Evolutionary conservation across 2,888 invertebrate genomes (phyloP), one percentile per base, ranked within the genome.

Genomic region (Andrena haemorrhoa): DNA sequence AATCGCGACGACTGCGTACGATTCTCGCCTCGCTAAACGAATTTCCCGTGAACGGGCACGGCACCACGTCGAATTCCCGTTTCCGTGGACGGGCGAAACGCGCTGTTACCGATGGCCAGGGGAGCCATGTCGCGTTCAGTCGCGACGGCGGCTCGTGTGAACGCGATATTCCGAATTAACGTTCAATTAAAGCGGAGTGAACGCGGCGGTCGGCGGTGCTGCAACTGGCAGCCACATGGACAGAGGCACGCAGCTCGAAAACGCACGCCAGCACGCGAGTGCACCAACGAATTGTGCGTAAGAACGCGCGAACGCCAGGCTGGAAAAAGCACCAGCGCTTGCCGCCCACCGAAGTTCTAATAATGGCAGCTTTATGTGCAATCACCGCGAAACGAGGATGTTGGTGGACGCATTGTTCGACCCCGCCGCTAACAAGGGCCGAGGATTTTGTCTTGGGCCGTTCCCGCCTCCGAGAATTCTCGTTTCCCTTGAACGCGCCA

Each of bases 141-240:
- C 53, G 20, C 7, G 5, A 51, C 29, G 4, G 56, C 23, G 68
- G 20, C 63, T 16, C 61, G 61, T 12, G 49, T 26, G 58, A 51
- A 70, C 65, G 35, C n/a, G 79, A 29, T 53, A 61, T 29, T 26
- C 23, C 33, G 49, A 65, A 75, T 47, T 89, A 90, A 83, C 82
- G 87, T 88, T 88, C 83, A 91, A 92, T 91, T 91, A 90, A 88
- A 83, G 82, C 84, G 88, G 86, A 84, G 84, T 85, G 82, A 79
- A 85, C 88, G 86, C 86, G 83, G 82, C 82, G 80, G 33, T 10
- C 26, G 41, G 41, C 86, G 87, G 87, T 82, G 80, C 87, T 88
- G 86, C 90, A 89, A 91, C 92, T 92, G 91, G 90, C 91, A 83
- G 88, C 90, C 92, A 91, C 91, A 92, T 92, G 92, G 88, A 84